Conservation (phyloP, 2,888 invertebrate species). For the Rambutsinella grinnellia region DNA sequence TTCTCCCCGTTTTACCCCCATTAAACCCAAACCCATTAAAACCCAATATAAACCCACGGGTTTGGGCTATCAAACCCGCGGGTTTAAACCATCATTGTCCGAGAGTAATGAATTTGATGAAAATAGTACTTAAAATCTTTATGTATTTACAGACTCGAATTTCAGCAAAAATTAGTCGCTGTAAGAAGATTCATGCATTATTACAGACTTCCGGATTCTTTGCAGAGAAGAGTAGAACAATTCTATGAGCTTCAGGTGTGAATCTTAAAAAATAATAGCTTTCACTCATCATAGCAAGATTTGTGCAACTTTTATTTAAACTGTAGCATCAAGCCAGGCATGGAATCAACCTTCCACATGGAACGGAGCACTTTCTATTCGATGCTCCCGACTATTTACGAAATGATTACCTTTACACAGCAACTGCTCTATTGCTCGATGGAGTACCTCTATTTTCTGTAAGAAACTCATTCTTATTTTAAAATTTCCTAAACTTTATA, state of each 20-base stretch:
- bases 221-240: slow-evolving; percentile 45
- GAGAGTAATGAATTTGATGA: too few species aligned
- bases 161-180: slow-evolving; percentile 50
- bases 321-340: slow-evolving; percentile 30
- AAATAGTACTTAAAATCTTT: background rate
- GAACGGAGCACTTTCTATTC: slow-evolving; percentile 39
- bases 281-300: background rate
- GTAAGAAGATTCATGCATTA: slow-evolving; percentile 52
- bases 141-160: slow-evolving; percentile 30
- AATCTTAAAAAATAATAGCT: background rate
- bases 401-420: slow-evolving; percentile 46
- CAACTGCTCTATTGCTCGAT: slow-evolving; percentile 41
- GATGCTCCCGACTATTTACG: slow-evolving; percentile 49
- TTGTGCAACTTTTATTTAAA: too few species aligned
- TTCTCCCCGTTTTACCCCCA: too few species aligned
- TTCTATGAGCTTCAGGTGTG: slow-evolving; percentile 35
- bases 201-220: slow-evolving; percentile 32
- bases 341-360: slow-evolving; percentile 44
- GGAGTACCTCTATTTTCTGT: slow-evolving; percentile 58
- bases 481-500: background rate
- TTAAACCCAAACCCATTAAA: too few species aligned
- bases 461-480: background rate
- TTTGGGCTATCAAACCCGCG: too few species aligned
- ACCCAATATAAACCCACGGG: too few species aligned
- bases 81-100: too few species aligned